Percentiles rank a stretch among this genome's conserved stretches.
These are phyloP conservation scores for Glaucomys volans DNA, from an alignment of 2,113 vertebrate genomes.

Conservation along the genomic window DNA sequence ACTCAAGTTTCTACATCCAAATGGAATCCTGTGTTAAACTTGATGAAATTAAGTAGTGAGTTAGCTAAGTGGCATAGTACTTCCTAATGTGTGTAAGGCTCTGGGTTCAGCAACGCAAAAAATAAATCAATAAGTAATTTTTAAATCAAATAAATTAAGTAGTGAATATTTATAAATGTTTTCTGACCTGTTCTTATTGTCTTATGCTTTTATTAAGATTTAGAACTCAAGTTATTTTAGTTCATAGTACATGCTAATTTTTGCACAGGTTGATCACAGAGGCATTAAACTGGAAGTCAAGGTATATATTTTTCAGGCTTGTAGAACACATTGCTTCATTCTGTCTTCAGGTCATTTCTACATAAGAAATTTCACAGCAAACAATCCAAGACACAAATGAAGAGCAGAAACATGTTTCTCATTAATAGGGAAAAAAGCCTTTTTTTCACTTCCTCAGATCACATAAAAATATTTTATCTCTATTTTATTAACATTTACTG, in stretches of 20 bases:
- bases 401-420: background rate
- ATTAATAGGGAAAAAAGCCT: slow-evolving; percentile 38
- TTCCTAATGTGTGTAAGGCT: background rate
- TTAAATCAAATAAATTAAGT: background rate
- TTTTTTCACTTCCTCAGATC: background rate
- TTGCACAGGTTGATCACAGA: background rate
- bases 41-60: background rate
- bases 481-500: slow-evolving; percentile 1
- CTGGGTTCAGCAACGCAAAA: background rate
- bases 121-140: background rate
- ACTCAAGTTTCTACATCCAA: background rate
- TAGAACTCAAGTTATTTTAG: background rate
- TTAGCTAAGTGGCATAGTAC: background rate
- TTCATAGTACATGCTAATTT: slow-evolving; percentile 23
- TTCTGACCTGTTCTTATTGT: background rate
- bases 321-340: background rate
- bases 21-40: background rate
- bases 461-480: slow-evolving; percentile 30
- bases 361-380: background rate
- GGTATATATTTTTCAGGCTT: background rate
- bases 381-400: background rate
- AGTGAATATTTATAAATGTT: background rate
- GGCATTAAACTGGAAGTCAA: background rate
- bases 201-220: slow-evolving; percentile 18
- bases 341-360: background rate